Percentiles rank a stretch among this genome's conserved stretches.
Conservation (phyloP, 2,113 vertebrate species). For the Ptychochromis oligacanthus region DNA sequence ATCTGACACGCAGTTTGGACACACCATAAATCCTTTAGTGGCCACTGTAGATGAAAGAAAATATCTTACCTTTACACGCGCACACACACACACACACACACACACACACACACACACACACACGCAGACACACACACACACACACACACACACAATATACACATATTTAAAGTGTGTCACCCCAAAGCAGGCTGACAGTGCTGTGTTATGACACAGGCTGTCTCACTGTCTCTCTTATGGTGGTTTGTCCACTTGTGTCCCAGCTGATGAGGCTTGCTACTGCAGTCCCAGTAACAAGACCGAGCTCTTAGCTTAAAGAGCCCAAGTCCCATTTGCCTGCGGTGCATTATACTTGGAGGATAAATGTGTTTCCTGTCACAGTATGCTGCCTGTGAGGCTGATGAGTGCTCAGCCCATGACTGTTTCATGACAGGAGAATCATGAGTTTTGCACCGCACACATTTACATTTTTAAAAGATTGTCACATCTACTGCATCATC, state of each 20-base stretch:
- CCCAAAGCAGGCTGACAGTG: background rate
- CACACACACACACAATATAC: slow-evolving; percentile 8
- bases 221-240: slow-evolving; percentile 5
- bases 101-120: slow-evolving; percentile 2
- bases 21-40: background rate
- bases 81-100: slow-evolving; percentile 23
- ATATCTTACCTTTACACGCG: background rate
- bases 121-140: slow-evolving; percentile 11
- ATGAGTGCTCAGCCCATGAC: slow-evolving; percentile 27
- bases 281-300: slow-evolving; percentile 43
- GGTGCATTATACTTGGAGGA: slow-evolving; percentile 50
- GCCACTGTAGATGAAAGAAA: background rate
- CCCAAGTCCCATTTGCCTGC: slow-evolving; percentile 19
- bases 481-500: background rate
- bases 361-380: slow-evolving; percentile 41
- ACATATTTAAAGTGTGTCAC: slow-evolving; percentile 32
- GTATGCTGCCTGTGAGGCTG: slow-evolving; percentile 26
- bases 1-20: background rate
- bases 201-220: slow-evolving; percentile 9
- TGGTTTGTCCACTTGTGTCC: slow-evolving; percentile 15
- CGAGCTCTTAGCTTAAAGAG: slow-evolving; percentile 43
- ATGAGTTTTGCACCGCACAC: slow-evolving; percentile 7
- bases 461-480: slow-evolving; percentile 19
- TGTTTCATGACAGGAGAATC: slow-evolving; percentile 44
- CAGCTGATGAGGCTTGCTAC: slow-evolving; percentile 13